Base-by-base conservation (phyloP, 2,797 vertebrate species). In the Chromobotia macracanthus region DNA sequence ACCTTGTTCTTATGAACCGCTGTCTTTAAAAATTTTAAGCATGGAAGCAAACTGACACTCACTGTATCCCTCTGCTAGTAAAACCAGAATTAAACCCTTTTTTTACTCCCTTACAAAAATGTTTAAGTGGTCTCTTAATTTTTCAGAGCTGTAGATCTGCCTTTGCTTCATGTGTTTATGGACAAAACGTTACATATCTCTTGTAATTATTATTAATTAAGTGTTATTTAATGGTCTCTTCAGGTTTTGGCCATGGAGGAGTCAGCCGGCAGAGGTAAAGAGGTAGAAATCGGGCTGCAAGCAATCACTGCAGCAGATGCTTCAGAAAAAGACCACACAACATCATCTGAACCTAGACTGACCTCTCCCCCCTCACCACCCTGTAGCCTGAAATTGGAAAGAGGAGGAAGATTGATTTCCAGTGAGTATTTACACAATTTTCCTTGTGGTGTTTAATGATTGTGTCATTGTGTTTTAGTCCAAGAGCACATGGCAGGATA, bases 231-330 rank as follows among this genome's bases (percentile, higher is more conserved):
- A 79, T 68, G 51, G 89, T 77, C 86, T 9, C 92, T 92, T 75
- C 87, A 97, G 96, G 89, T 83, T 0, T 83, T 87, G 4, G 44
- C 87, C 0, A 86, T 89, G 4, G 93, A 95, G 79, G 84, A 77
- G 72, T 58, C 70, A 13, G 38, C 87, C 50, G 84, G 80, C 75
- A 80, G 67, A 86, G 86, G 84, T 74, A 91, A 89, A 76, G 89
- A 90, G 50, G 68, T 77, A 1, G 82, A 91, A 1, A 35, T 83
- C 0, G 11, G 72, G 4, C 4, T 64, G 46, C 87, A 83, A 25
- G 5, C 81, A 1, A 76, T 84, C 2, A 73, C 68, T 0, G 5
- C 70, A 21, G 55, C 70, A 0, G 92, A 94, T 72, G 44, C 84
- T 0, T 9, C 71, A 68, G 71, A 85, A 78, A 87, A 56, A 80